Conservation (phyloP, 2,113 vertebrate species). For the Damaliscus lunatus region DNA sequence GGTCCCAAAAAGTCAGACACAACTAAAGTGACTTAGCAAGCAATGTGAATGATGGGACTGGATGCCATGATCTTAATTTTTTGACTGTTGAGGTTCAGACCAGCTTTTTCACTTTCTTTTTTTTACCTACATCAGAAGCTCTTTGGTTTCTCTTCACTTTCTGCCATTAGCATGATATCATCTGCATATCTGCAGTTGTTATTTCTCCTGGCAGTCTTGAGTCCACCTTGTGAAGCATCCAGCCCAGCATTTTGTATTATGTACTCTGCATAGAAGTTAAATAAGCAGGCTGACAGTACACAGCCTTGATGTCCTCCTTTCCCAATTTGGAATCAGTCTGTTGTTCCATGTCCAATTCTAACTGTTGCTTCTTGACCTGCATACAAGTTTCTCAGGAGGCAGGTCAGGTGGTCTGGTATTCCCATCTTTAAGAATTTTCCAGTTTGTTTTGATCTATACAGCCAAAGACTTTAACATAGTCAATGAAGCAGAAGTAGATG, state of each 20-base stretch:
- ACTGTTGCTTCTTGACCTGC: not conserved
- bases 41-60: not conserved
- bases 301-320: not conserved
- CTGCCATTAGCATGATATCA: not conserved
- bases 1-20: not conserved
- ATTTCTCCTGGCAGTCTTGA: not conserved
- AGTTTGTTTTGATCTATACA: not conserved
- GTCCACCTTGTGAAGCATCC: not conserved
- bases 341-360: not conserved
- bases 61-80: not conserved
- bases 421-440: not conserved
- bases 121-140: not conserved
- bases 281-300: not conserved
- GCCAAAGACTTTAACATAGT: not conserved
- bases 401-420: not conserved
- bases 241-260: not conserved
- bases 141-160: not conserved
- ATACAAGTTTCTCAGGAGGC: not conserved
- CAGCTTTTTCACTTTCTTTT: not conserved
- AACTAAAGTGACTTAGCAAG: not conserved
- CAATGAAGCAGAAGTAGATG: not conserved
- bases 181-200: not conserved
- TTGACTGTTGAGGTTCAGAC: not conserved
- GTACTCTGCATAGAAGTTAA: not conserved
- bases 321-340: rapidly evolving